These are phyloP conservation scores for Eleutherodactylus coqui DNA, from an alignment of 2,797 vertebrate genomes.

Conservation along the genomic window DNA sequence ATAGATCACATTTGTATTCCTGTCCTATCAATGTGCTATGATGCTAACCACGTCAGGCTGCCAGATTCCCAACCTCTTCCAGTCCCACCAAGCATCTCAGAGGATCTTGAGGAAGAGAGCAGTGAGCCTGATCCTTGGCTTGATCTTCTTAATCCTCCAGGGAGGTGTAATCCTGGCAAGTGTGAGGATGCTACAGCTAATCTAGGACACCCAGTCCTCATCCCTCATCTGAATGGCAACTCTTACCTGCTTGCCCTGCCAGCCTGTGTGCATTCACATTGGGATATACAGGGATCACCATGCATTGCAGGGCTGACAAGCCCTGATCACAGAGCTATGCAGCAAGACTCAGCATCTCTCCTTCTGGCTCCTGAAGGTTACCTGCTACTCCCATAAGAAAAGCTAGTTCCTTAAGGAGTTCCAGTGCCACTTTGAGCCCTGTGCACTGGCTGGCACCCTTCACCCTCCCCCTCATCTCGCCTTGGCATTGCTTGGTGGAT, in stretches of 20 bases:
- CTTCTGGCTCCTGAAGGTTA: conserved; percentile 76
- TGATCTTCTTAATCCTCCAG: conserved; percentile 27
- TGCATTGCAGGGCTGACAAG: conserved; percentile 81
- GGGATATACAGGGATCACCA: conserved; percentile 68
- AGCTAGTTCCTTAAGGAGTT: conserved; percentile 53
- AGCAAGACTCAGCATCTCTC: conserved; percentile 76
- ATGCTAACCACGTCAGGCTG: conserved; percentile 82
- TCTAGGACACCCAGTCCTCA: conserved; percentile 62
- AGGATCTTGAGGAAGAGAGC: conserved; percentile 66
- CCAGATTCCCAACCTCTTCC: conserved; percentile 76
- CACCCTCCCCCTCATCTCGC: conserved; percentile 69
- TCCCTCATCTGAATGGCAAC: conserved; percentile 82
- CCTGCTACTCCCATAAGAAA: conserved; percentile 68
- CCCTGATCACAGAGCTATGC: conserved; percentile 77
- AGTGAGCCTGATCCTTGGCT: conserved; percentile 65
- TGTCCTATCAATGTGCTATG: conserved; percentile 83
- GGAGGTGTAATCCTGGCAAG: conserved; percentile 22
- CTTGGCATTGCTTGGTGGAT: conserved; percentile 83
- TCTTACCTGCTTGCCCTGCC: conserved; percentile 71
- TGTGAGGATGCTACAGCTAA: conserved; percentile 52
- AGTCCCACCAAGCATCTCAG: conserved; percentile 79
- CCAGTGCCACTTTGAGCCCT: conserved; percentile 11
- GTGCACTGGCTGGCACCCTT: conserved; percentile 30
- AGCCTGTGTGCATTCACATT: conserved; percentile 67
- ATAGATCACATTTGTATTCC: conserved; percentile 80